Base-by-base conservation (phyloP, 2,888 invertebrate species). In the Argyresthia albistria region DNA sequence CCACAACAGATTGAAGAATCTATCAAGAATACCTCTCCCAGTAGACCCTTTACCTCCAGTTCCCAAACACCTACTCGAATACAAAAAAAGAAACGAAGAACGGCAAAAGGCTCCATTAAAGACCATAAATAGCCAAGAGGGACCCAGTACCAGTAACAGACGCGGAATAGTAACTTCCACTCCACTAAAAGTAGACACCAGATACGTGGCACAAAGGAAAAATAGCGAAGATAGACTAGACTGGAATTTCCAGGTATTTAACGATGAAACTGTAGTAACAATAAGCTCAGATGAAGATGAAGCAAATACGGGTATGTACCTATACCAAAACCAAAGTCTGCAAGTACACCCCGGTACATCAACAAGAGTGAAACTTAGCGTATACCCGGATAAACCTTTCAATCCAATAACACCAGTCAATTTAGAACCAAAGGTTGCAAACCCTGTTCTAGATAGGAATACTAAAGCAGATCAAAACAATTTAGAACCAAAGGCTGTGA, bases 21-120 rank as follows among this genome's bases (percentile, higher is more conserved):
- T 54, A 53, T 69, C 79, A 2, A 76, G 61, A 66, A 82, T 81
- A 56, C 81, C 81, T 1, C 43, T 82, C 35, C 81, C 79, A 0
- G 46, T 67, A 15, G 56, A 74, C 12, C 75, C 75, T 1, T 58
- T 81, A 49, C 78, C 81, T 15, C 65, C 69, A 0, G 52, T 81
- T 51, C 74, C 80, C 0, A 68, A 62, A 42, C 63, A 67, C 59
- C 61, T 79, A 42, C 58, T 57, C 48, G 61, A 64, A 11, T 56
- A 58, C 50, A 53, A 61, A 51, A 53, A 43, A 8, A 53, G 55
- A 54, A 53, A 48, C 16, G 52, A 52, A 25, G 56, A 51, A 11
- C 54, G 57, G 42, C 66, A 80, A 56, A 55, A 57, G 25, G 46
- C 15, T 6, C 11, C 42, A 12, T 14, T 15, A 9, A 25, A 14